Conservation (phyloP, 2,797 vertebrate species). For the Telmatherina bonti region DNA sequence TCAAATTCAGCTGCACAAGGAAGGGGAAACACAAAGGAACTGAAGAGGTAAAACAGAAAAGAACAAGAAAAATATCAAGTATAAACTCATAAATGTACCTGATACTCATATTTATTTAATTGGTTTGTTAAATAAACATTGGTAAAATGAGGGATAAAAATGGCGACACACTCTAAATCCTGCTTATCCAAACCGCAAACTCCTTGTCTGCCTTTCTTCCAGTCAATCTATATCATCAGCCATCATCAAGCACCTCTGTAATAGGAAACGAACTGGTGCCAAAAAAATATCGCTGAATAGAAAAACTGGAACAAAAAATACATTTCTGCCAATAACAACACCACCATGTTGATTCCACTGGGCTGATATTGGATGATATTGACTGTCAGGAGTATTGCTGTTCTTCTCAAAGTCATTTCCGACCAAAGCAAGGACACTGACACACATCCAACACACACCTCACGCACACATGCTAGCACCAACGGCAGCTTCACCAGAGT, state of each 20-base stretch:
- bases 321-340: constrained; percentile 78
- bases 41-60: constrained; percentile 5
- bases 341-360: constrained; percentile 70
- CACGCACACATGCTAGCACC: background rate
- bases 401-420: constrained; percentile 79
- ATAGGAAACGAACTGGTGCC: constrained; percentile 64
- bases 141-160: background rate
- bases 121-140: background rate
- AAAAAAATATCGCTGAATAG: constrained; percentile 47
- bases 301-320: constrained; percentile 57
- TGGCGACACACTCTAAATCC: constrained; percentile 13
- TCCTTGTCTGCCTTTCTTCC: constrained; percentile 40
- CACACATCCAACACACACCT: constrained; percentile 46
- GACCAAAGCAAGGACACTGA: constrained; percentile 73
- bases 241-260: constrained; percentile 48
- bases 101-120: background rate
- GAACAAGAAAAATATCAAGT: background rate
- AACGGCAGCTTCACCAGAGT: constrained; percentile 48
- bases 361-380: constrained; percentile 79
- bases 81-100: constrained; percentile 39
- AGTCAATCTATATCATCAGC: constrained; percentile 60
- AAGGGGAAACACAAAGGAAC: background rate
- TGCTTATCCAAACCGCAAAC: constrained; percentile 31
- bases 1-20: constrained; percentile 68
- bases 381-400: constrained; percentile 72